These are phyloP conservation scores for Atta cephalotes DNA, from an alignment of 1,140 invertebrate genomes.

Conservation along the genomic window DNA sequence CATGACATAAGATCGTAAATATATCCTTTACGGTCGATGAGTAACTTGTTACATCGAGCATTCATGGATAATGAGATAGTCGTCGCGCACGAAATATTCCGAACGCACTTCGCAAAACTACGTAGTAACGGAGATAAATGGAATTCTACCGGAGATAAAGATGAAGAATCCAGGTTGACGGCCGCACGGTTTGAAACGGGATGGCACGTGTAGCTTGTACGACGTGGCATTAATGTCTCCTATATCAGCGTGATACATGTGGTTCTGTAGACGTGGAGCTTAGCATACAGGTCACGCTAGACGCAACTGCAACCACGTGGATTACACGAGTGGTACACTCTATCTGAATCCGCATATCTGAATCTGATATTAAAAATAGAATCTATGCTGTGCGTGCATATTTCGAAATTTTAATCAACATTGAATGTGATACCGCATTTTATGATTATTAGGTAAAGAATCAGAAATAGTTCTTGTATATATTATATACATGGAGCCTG, in stretches of 20 bases:
- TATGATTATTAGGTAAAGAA: neutral
- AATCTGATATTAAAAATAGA: conserved; percentile 28
- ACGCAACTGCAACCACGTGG: conserved; percentile 57
- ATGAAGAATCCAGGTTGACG: conserved; percentile 63
- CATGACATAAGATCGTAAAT: conserved; percentile 5
- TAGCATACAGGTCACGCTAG: conserved; percentile 62
- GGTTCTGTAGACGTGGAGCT: conserved; percentile 57
- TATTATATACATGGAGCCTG: neutral
- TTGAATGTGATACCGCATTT: neutral
- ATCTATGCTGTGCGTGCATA: neutral
- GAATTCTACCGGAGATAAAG: conserved; percentile 51
- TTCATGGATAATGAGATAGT: conserved; percentile 54
- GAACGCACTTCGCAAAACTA: conserved; percentile 47
- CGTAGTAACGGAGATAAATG: conserved; percentile 51
- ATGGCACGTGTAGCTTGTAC: conserved; percentile 60
- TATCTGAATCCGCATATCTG: neutral
- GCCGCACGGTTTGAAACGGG: conserved; percentile 50
- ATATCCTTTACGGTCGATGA: conserved; percentile 20
- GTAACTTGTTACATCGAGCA: conserved; percentile 27
- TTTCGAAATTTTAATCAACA: conserved; percentile 1
- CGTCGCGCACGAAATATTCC: conserved; percentile 36
- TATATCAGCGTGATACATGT: conserved; percentile 64
- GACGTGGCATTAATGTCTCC: conserved; percentile 67
- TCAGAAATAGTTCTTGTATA: neutral
- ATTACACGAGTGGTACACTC: conserved; percentile 55